These are phyloP conservation scores for Popillia japonica DNA, from an alignment of 1,140 invertebrate genomes.

Conservation along the genomic window DNA sequence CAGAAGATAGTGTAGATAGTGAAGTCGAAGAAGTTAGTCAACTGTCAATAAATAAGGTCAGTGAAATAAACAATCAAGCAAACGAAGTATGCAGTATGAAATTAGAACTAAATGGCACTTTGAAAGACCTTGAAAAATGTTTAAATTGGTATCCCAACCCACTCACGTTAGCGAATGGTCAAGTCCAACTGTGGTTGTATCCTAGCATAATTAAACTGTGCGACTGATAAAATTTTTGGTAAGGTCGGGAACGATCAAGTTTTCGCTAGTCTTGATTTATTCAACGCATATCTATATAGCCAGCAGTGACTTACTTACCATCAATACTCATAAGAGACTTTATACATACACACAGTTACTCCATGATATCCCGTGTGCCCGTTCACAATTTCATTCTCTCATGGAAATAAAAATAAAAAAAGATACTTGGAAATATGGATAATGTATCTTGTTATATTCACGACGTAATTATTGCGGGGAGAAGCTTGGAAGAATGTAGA, in stretches of 20 bases:
- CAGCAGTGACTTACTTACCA: conserved; percentile 34
- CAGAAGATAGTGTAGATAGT: no score
- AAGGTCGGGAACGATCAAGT: not conserved
- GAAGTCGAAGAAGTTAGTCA: no score
- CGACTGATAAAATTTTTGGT: conserved; percentile 36
- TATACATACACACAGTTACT: conserved; percentile 34
- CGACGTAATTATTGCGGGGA: not conserved
- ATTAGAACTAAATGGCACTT: no score
- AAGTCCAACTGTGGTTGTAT: no score
- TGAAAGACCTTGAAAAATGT: no score
- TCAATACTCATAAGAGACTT: conserved; percentile 37
- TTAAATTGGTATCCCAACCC: no score
- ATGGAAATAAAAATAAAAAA: no score
- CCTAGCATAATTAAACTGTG: no score
- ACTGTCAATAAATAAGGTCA: no score
- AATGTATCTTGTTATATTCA: not conserved
- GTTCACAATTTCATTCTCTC: conserved; percentile 18
- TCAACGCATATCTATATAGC: conserved; percentile 20
- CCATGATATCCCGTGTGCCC: not conserved
- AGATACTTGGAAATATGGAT: conserved; percentile 14
- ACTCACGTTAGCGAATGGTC: no score
- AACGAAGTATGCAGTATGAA: no score
- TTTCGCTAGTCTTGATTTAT: conserved; percentile 14
- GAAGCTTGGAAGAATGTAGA: not conserved
- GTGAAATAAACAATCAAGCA: no score